Conservation (phyloP, 1,140 invertebrate genomes). For the Coptotermes formosanus region DNA sequence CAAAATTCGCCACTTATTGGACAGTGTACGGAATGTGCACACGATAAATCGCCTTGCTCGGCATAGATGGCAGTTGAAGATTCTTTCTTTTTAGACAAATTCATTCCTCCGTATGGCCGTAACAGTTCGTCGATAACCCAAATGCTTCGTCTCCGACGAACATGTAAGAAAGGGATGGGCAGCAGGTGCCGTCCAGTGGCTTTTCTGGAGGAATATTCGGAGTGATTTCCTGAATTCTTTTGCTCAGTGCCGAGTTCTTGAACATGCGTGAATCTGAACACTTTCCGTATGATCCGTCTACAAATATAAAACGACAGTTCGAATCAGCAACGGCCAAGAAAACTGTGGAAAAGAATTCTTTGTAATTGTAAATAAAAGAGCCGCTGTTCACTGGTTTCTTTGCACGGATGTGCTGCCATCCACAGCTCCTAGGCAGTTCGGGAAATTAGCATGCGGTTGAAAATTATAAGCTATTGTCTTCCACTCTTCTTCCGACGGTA, state of each 20-base stretch:
- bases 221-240: not conserved
- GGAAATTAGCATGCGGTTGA: too few relatives aligned
- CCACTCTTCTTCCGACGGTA: too few relatives aligned
- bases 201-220: not conserved
- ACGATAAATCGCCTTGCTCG: slow-evolving; percentile 43
- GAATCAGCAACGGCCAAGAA: slow-evolving; percentile 9
- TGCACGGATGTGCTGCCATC: too few relatives aligned
- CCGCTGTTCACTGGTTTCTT: too few relatives aligned
- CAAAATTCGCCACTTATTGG: slow-evolving; percentile 41
- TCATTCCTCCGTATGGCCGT: not conserved
- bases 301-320: not conserved
- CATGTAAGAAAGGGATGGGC: not conserved
- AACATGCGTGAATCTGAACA: not conserved
- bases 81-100: too few relatives aligned
- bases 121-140: not conserved
- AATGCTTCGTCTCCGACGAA: slow-evolving; percentile 10
- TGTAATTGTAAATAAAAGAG: too few relatives aligned
- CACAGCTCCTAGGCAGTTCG: too few relatives aligned
- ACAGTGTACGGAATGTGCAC: slow-evolving; percentile 45
- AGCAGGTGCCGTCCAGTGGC: not conserved
- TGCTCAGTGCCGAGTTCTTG: not conserved
- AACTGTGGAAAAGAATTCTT: slow-evolving; percentile 19
- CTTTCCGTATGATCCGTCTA: slow-evolving; percentile 4
- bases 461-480: too few relatives aligned
- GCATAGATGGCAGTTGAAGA: slow-evolving; percentile 45